phyloP scores from a whole-genome alignment of 2,113 vertebrate species.

The Leptocoma aspasia region DNA sequence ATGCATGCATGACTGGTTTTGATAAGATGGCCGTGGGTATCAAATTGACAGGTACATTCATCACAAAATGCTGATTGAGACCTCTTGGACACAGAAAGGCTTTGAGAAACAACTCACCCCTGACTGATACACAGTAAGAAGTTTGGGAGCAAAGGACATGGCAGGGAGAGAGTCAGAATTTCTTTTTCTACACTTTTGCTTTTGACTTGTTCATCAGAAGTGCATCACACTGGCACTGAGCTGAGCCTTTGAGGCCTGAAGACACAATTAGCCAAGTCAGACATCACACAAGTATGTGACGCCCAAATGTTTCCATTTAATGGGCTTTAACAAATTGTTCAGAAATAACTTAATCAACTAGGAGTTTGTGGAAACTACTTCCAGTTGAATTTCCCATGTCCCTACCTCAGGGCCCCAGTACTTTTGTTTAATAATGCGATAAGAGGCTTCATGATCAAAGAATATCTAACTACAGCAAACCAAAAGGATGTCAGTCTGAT shows the following conservation, averaged over 20 bases:
- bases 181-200: neutral
- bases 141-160: neutral
- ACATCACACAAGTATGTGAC: neutral
- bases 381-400: conserved; percentile 4
- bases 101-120: neutral
- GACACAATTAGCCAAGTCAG: neutral
- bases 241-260: neutral
- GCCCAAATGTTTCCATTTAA: neutral
- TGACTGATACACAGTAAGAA: neutral
- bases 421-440: conserved; percentile 67
- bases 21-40: neutral
- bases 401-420: conserved; percentile 4
- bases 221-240: neutral
- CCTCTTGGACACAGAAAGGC: neutral
- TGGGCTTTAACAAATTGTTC: conserved; percentile 20
- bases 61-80: neutral
- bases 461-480: conserved; percentile 15
- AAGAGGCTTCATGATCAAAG: conserved; percentile 59
- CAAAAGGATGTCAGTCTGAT: neutral
- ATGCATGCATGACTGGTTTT: neutral
- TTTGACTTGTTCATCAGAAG: neutral
- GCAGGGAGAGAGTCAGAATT: neutral
- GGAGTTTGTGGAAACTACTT: conserved; percentile 30
- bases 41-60: neutral
- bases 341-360: conserved; percentile 41